These are phyloP conservation scores for Cyanoderma ruficeps DNA, from an alignment of 2,113 vertebrate genomes.

Conservation along the genomic window DNA sequence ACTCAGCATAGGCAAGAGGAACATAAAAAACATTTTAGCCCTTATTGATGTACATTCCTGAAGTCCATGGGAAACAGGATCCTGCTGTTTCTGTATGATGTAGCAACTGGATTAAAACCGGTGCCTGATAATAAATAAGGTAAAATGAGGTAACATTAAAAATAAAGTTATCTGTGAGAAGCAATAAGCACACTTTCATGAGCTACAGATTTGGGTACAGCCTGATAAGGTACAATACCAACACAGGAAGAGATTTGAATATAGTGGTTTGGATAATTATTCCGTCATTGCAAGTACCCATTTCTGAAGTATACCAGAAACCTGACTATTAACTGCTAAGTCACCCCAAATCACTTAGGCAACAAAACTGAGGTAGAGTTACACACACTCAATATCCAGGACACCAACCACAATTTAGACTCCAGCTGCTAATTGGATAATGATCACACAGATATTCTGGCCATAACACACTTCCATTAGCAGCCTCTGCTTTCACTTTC, in stretches of 20 bases:
- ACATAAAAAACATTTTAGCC: background rate
- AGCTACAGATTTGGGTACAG: background rate
- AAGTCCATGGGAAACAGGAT: background rate
- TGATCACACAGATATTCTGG: background rate
- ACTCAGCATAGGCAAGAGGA: background rate
- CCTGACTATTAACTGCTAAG: background rate
- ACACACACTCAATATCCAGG: background rate
- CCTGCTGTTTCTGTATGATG: background rate
- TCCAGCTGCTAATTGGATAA: background rate
- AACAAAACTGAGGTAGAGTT: background rate
- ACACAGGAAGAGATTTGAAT: background rate
- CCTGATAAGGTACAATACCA: accelerated
- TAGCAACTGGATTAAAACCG: background rate
- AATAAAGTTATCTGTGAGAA: background rate
- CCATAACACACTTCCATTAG: background rate
- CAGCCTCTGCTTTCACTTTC: background rate
- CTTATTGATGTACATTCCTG: background rate
- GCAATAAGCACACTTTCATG: background rate
- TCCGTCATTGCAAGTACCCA: background rate
- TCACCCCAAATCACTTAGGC: background rate
- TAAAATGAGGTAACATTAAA: background rate
- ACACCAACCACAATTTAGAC: background rate
- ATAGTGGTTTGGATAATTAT: background rate
- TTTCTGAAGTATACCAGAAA: background rate
- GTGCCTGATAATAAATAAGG: background rate